Conservation (phyloP, 2,113 vertebrate species). For the Azemiops feae region DNA sequence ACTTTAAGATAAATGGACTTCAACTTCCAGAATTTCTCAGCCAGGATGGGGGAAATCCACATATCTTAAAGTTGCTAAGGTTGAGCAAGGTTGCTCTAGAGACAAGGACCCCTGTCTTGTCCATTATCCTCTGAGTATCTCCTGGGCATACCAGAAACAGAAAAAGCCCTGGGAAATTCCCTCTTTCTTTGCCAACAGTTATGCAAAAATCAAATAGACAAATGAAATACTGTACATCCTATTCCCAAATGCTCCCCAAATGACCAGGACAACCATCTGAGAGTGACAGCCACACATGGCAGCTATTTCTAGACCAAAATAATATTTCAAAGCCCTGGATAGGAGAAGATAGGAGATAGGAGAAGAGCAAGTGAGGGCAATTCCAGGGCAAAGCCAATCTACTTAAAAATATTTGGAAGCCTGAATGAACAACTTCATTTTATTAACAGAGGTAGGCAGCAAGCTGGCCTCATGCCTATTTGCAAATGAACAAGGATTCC, state of each 20-base stretch:
- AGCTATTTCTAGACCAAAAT: not conserved
- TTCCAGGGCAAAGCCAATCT: not conserved
- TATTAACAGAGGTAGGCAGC: not conserved
- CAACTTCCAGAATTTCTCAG: not conserved
- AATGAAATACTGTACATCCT: not conserved
- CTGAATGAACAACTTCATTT: not conserved
- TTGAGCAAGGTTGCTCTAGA: not conserved
- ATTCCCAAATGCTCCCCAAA: not conserved
- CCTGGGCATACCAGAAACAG: not conserved
- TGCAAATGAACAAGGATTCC: not conserved
- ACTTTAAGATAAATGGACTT: too few relatives aligned
- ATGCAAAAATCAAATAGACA: not conserved
- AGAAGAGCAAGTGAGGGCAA: not conserved
- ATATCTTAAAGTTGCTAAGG: not conserved
- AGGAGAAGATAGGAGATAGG: too few relatives aligned
- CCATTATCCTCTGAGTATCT: not conserved
- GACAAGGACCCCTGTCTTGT: not conserved
- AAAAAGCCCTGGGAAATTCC: not conserved
- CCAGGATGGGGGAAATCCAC: not conserved
- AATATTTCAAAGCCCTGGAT: too few relatives aligned
- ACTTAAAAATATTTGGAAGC: not conserved
- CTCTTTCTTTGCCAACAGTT: not conserved
- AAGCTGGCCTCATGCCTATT: not conserved
- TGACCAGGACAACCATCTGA: not conserved
- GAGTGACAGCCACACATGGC: not conserved